Base-by-base conservation (phyloP, 2,797 vertebrate species). In the Eleutherodactylus coqui region DNA sequence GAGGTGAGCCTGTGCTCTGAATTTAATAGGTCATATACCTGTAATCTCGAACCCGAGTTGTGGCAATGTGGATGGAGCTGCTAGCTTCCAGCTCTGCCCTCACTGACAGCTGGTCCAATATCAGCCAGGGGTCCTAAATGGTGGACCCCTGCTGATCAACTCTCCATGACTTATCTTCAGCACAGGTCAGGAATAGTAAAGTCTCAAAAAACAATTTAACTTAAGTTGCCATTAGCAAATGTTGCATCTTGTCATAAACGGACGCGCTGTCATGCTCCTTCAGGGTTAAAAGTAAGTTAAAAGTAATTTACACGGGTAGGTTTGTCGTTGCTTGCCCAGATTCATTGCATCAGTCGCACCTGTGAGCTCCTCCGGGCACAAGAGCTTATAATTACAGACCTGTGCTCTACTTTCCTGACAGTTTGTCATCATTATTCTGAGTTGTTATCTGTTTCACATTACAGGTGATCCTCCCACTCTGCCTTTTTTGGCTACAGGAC, bases 341-440 rank as follows among this genome's bases (percentile, higher is more conserved):
- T 89, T 92, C 90, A 92, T 93, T 93, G 93, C 93, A 93, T 93
- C 93, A 93, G 93, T 94, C 93, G 94, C 96, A 96, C 95, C 96
- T 96, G 96, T 94, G 88, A 92, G 94, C 92, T 87, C 95, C 96
- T 95, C 92, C 91, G 91, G 96, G 96, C 95, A 90, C 92, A 93
- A 93, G 92, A 93, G 90, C 89, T 92, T 93, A 91, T 94, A 95
- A 96, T 96, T 95, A 94, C 94, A 96, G 91, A 92, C 90, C 93
- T 94, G 92, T 92, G 94, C 94, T 92, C 92, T 94, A 93, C 94
- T 93, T 94, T 93, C 90, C 79, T 95, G 94, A 94, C 93, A 96
- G 91, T 95, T 94, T 96, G 94, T 97, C 95, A 95, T 94, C 91
- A 89, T 93, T 90, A 91, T 88, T 91, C 91, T 92, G 93, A 93